Conservation (phyloP, 2,113 vertebrate species). For the Cervus canadensis region DNA sequence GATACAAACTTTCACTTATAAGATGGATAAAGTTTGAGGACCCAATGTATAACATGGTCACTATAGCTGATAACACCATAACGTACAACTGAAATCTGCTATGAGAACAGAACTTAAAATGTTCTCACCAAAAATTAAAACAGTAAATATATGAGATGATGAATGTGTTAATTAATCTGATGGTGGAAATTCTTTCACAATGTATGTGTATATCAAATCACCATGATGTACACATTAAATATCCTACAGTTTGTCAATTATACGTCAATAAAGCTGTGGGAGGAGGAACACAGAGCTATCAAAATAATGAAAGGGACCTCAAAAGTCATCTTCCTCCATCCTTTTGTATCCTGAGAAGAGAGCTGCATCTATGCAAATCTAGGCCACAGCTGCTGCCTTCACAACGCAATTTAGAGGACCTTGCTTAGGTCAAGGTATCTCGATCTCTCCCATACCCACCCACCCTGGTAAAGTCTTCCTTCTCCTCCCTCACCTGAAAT, state of each 20-base stretch:
- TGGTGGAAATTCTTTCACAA: not conserved
- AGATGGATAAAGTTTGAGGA: not conserved
- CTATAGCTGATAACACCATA: not conserved
- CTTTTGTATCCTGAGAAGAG: not conserved
- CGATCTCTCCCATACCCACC: not conserved
- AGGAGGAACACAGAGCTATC: not conserved
- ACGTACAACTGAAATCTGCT: not conserved
- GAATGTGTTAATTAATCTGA: not conserved
- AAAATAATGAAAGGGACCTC: not conserved
- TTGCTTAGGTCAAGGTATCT: not conserved
- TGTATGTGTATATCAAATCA: not conserved
- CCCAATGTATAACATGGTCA: not conserved
- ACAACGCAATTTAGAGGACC: not conserved
- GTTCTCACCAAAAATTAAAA: not conserved
- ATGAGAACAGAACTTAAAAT: not conserved
- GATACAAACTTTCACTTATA: not conserved
- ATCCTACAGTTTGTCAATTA: not conserved
- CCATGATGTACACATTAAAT: not conserved
- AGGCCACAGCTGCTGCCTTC: not conserved
- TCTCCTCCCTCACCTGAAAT: not conserved
- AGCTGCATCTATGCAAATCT: not conserved
- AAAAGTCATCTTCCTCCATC: not conserved
- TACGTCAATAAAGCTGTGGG: not conserved
- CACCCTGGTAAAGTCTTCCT: not conserved
- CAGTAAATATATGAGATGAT: not conserved